Evolutionary conservation across 2,888 invertebrate species (phyloP).

Genomic region (Mesorhabditis belari): DNA sequence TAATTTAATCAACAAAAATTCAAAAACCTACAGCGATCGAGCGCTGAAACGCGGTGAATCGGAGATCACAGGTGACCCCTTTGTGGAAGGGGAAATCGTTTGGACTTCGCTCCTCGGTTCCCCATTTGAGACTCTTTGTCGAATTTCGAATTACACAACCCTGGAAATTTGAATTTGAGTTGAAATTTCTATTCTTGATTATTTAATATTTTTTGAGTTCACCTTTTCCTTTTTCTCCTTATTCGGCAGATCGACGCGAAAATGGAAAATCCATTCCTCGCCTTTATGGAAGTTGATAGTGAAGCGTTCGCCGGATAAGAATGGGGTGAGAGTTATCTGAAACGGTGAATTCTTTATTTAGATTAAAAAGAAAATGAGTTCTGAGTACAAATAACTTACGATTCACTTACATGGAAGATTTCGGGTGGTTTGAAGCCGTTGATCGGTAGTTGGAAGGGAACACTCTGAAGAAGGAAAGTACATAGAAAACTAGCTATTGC

Average conservation of each 20-base stretch:
- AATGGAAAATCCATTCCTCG: conserved; percentile 36
- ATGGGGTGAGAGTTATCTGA: conserved; percentile 39
- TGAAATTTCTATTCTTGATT: neutral
- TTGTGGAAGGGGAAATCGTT: conserved; percentile 36
- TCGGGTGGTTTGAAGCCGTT: conserved; percentile 35
- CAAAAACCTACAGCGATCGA: conserved; percentile 21
- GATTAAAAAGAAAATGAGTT: too few species aligned
- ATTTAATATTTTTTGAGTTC: neutral
- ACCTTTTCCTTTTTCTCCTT: conserved; percentile 13
- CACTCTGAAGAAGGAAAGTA: conserved; percentile 21
- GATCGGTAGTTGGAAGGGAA: conserved; percentile 19
- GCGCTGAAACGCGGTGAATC: conserved; percentile 27
- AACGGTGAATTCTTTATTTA: neutral
- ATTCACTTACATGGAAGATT: conserved; percentile 12
- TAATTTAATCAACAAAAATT: neutral
- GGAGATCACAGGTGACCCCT: conserved; percentile 41
- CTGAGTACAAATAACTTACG: too few species aligned
- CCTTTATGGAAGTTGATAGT: conserved; percentile 28
- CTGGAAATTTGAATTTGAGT: conserved; percentile 15
- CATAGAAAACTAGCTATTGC: too few species aligned
- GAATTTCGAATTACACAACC: conserved; percentile 37
- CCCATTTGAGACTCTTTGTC: conserved; percentile 31
- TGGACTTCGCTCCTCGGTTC: conserved; percentile 33
- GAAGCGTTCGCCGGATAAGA: conserved; percentile 35
- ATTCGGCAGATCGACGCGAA: conserved; percentile 42